Evolutionary conservation across 2,888 invertebrate genomes (phyloP).

Genomic region (Agriotes lineatus): DNA sequence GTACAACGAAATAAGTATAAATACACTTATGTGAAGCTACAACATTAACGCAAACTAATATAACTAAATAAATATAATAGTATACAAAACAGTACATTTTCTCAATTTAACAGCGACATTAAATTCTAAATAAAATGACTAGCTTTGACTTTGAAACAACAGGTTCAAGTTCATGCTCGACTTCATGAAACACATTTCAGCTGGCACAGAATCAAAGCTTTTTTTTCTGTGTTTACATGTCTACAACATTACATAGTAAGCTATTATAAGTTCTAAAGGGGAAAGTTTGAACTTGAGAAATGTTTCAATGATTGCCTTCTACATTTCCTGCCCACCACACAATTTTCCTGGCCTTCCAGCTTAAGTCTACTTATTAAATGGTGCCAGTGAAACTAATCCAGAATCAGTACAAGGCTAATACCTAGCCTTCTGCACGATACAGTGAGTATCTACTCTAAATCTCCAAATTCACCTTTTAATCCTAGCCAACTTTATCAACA

Average conservation of each 20-base stretch:
- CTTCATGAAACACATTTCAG: neutral
- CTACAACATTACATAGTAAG: too few relatives aligned
- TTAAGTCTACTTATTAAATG: neutral
- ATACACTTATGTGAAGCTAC: too few relatives aligned
- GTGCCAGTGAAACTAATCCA: neutral
- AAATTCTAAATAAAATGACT: neutral
- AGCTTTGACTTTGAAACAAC: slow-evolving; percentile 2
- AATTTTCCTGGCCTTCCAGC: neutral
- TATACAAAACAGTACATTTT: too few relatives aligned
- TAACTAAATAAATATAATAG: too few relatives aligned
- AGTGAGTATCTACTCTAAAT: slow-evolving; percentile 7
- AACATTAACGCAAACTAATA: too few relatives aligned
- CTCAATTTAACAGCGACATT: neutral
- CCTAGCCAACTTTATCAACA: neutral
- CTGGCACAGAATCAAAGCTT: neutral
- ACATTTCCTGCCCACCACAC: neutral
- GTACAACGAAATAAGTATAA: too few relatives aligned
- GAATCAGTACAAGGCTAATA: slow-evolving; percentile 8
- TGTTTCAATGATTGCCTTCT: too few relatives aligned
- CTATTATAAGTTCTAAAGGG: too few relatives aligned
- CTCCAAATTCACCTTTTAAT: neutral
- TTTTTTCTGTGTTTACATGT: neutral
- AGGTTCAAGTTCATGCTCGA: slow-evolving; percentile 3
- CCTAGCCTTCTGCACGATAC: neutral
- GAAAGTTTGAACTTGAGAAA: too few relatives aligned